These are phyloP conservation scores for Melanotaenia duboulayi DNA, from an alignment of 2,113 vertebrate species.

Conservation along the genomic window DNA sequence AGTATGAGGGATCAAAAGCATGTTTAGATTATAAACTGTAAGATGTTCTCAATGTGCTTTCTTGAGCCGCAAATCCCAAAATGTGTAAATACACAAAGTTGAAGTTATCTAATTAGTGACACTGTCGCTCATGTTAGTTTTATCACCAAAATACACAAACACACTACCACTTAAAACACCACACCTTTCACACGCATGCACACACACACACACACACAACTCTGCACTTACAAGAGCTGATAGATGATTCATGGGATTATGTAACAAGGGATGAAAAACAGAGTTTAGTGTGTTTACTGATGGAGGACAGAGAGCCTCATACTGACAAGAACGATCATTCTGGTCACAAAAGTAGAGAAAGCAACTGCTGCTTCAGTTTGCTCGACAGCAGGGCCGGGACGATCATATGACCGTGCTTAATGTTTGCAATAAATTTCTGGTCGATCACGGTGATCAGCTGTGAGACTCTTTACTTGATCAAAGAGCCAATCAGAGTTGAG, in stretches of 20 bases:
- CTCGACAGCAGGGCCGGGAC: too few relatives aligned
- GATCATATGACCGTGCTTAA: too few relatives aligned
- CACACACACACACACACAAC: background rate
- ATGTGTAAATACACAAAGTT: background rate
- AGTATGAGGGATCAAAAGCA: too few relatives aligned
- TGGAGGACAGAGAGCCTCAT: constrained; percentile 15
- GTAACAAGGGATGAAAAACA: constrained; percentile 48
- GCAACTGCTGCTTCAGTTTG: background rate
- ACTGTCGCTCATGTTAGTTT: constrained; percentile 35
- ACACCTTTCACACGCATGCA: background rate
- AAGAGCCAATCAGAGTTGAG: too few relatives aligned
- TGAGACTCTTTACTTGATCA: too few relatives aligned
- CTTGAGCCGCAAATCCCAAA: too few relatives aligned
- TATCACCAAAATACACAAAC: constrained; percentile 36
- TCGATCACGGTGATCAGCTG: too few relatives aligned
- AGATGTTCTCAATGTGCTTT: too few relatives aligned
- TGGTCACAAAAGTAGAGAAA: constrained; percentile 2
- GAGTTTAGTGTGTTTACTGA: constrained; percentile 23
- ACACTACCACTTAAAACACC: constrained; percentile 11
- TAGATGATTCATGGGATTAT: constrained; percentile 69
- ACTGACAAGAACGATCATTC: constrained; percentile 14
- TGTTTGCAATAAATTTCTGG: too few relatives aligned
- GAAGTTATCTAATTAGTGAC: constrained; percentile 35
- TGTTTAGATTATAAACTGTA: too few relatives aligned
- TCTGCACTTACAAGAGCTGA: constrained; percentile 52